Evolutionary conservation across 2,797 vertebrate species (phyloP).

Genomic region (Taeniopygia guttata): DNA sequence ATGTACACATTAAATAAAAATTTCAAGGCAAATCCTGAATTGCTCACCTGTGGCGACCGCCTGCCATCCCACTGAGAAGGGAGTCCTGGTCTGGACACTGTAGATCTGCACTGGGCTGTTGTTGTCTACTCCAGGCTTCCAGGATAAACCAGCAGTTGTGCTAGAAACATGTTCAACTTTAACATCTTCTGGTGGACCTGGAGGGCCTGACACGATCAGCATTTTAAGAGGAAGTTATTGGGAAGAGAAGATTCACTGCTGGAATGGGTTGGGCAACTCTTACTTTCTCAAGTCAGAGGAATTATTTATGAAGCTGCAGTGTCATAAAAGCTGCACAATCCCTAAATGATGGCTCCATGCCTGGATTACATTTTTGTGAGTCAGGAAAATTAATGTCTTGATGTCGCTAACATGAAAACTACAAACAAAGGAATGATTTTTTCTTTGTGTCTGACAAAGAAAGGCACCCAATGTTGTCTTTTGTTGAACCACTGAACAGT

Average conservation of each 20-base stretch:
- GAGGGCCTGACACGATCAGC: constrained; percentile 77
- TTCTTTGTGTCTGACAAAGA: not conserved
- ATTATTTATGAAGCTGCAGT: not conserved
- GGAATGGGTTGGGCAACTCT: not conserved
- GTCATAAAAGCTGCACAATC: not conserved
- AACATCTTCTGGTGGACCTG: constrained; percentile 83
- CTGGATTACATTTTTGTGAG: not conserved
- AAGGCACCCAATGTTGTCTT: not conserved
- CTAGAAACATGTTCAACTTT: constrained; percentile 82
- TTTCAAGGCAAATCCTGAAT: accelerated
- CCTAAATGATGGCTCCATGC: not conserved
- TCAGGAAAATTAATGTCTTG: not conserved
- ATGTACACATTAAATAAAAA: accelerated
- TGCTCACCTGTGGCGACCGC: constrained; percentile 81
- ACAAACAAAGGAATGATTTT: not conserved
- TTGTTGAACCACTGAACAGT: not conserved
- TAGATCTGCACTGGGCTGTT: constrained; percentile 87
- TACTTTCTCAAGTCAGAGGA: not conserved
- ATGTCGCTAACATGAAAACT: not conserved
- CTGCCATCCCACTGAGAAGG: constrained; percentile 90
- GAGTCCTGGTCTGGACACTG: constrained; percentile 81
- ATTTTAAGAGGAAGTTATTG: not conserved
- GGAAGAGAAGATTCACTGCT: not conserved
- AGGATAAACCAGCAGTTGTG: constrained; percentile 82
- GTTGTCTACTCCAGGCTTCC: constrained; percentile 82